phyloP scores from a whole-genome alignment of 2,113 vertebrate genomes.

The Balaenoptera acutorostrata region DNA sequence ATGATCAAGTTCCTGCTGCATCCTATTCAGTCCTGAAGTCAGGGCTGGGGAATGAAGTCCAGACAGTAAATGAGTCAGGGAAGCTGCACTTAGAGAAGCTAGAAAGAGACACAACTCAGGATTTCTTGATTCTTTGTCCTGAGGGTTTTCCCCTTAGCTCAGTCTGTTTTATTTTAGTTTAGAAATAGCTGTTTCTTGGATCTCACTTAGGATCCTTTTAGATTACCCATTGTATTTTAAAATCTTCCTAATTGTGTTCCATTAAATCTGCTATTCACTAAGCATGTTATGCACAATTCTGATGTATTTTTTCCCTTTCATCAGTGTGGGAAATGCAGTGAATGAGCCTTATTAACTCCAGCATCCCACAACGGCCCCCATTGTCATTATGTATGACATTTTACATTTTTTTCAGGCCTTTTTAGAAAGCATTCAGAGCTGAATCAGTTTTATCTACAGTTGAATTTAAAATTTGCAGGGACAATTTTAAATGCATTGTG shows the following conservation, averaged over 20 bases:
- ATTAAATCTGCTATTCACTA: constrained; percentile 12
- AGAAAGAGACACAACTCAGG: neutral
- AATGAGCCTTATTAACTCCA: constrained; percentile 62
- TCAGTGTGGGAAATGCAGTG: constrained; percentile 17
- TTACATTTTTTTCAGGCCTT: neutral
- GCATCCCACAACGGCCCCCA: neutral
- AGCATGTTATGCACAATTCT: neutral
- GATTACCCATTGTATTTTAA: constrained; percentile 48
- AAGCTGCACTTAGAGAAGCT: neutral
- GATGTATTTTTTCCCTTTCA: neutral
- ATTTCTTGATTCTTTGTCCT: neutral
- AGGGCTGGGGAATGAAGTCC: neutral
- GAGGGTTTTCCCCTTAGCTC: neutral
- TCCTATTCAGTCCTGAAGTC: neutral
- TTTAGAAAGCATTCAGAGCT: constrained; percentile 58
- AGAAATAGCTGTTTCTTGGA: neutral
- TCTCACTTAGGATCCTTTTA: neutral
- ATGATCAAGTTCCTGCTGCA: neutral
- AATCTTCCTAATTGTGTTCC: constrained; percentile 35
- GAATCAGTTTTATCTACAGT: constrained; percentile 60
- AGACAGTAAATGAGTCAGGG: neutral
- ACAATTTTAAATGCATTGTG: constrained; percentile 53
- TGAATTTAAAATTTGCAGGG: constrained; percentile 55
- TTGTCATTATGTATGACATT: constrained; percentile 59
- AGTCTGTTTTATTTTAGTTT: neutral